Evolutionary conservation across 2,888 invertebrate genomes (phyloP).

Genomic region (Myopa tessellatipennis): DNA sequence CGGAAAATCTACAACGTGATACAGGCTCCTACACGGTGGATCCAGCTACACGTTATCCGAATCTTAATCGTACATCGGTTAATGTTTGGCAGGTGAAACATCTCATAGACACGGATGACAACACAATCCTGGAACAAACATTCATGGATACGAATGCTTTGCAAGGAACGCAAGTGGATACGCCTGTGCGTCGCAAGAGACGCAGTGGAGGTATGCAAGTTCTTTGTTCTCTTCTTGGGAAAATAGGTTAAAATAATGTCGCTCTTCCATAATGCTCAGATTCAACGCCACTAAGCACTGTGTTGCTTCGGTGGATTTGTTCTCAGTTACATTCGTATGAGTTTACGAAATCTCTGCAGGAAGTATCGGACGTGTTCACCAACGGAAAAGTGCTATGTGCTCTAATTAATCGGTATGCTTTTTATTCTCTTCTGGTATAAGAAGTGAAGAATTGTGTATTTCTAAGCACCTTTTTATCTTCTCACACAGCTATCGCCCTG

Average conservation of each 20-base stretch:
- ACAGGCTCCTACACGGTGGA: conserved; percentile 87
- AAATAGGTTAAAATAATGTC: background rate
- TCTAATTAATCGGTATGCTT: conserved; percentile 64
- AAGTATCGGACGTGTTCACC: conserved; percentile 66
- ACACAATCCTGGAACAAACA: conserved; percentile 70
- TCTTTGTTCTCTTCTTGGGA: conserved; percentile 2
- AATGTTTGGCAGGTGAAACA: conserved; percentile 80
- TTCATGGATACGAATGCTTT: conserved; percentile 69
- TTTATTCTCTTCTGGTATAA: background rate
- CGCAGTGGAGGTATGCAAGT: conserved; percentile 63
- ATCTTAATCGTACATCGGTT: conserved; percentile 81
- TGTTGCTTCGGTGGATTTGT: conserved; percentile 66
- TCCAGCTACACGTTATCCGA: conserved; percentile 87
- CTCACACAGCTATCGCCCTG: conserved; percentile 86
- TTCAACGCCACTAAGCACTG: conserved; percentile 63
- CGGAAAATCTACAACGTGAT: conserved; percentile 93
- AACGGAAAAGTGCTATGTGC: conserved; percentile 67
- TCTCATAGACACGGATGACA: conserved; percentile 80
- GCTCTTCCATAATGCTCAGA: conserved; percentile 49
- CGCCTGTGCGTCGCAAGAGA: conserved; percentile 67
- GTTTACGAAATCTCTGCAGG: conserved; percentile 62
- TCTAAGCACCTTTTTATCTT: background rate
- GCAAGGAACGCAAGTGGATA: conserved; percentile 76
- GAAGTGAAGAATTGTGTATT: background rate
- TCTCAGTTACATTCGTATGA: conserved; percentile 64